Evolutionary conservation across 2,797 vertebrate genomes (phyloP).

Genomic region (Siniperca undulata): DNA sequence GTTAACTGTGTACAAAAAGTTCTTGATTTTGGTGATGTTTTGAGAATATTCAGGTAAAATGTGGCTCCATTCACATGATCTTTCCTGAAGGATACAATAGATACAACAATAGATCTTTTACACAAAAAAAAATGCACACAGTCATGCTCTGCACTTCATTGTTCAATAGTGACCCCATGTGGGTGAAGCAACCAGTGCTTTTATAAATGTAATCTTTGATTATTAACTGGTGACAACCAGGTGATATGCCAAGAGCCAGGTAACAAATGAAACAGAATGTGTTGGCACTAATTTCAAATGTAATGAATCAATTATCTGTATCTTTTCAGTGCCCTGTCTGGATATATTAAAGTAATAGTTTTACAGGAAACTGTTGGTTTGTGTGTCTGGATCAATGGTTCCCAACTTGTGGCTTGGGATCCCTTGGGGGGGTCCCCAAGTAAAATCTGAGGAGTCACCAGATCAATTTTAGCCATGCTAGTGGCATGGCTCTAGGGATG

Average conservation of each 20-base stretch:
- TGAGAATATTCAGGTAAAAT: conserved; percentile 53
- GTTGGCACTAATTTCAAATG: not conserved
- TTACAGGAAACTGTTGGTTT: not conserved
- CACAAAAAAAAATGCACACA: conserved; percentile 34
- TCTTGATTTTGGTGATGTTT: conserved; percentile 43
- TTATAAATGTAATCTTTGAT: not conserved
- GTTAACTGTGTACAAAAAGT: conserved; percentile 14
- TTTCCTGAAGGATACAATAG: conserved; percentile 51
- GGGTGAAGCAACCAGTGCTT: conserved; percentile 13
- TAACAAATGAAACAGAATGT: not conserved
- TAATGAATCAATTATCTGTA: not conserved
- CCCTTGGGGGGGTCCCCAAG: not conserved
- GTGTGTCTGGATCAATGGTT: not conserved
- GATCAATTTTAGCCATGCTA: not conserved
- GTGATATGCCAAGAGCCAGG: not conserved
- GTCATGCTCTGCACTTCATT: not conserved
- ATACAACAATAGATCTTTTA: conserved; percentile 36
- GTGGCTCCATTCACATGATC: conserved; percentile 32
- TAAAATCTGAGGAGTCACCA: not conserved
- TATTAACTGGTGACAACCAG: not conserved
- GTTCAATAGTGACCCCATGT: conserved; percentile 64
- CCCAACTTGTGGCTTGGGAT: not conserved
- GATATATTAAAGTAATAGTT: not conserved
- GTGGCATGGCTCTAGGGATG: not conserved
- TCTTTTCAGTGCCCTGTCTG: not conserved